Evolutionary conservation across 2,888 invertebrate genomes (phyloP), one percentile per base, ranked within the genome.

Genomic region (Drosophila diplacantha): DNA sequence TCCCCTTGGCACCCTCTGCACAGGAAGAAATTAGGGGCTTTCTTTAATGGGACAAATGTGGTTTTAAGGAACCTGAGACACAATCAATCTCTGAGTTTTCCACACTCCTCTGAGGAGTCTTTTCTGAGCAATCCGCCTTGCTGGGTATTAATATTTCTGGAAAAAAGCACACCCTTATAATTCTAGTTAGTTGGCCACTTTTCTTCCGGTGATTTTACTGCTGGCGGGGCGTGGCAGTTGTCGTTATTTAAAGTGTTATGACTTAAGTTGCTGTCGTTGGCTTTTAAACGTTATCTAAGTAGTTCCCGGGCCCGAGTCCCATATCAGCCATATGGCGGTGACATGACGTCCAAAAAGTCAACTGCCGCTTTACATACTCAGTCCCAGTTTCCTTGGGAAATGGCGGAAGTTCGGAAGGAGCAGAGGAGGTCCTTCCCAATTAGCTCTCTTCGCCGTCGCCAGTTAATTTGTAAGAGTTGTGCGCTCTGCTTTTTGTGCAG

Each of bases 281-380:
- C 59, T 65, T 69, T 78, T 78, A 81, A 83, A 74, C 78, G 81
- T 65, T 78, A 78, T 78, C 78, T 72, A 80, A 77, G 81, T 80
- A 82, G 81, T 83, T 80, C 24, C 41, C 41, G n/a, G 41, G n/a
- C 24, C 41, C 24, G 24, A 11, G 12, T 18, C 44, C 26, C 57
- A 43, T 52, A 58, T 59, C 65, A 32, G 54, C 34, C 75, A 75
- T 69, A 75, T 73, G 75, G 43, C 16, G 41, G 50, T 20, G 43
- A 47, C 51, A 57, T 32, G 35, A 24, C 50, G 46, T 41, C 58
- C 51, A 72, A 61, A 61, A 47, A 67, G 51, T 29, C 58, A 65
- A 65, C 47, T 64, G 49, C 35, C 66, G 37, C 24, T 44, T 44
- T 43, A 67, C 67, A 60, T 55, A 38, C 55, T 56, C 29, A 29